Evolutionary conservation across 2,797 vertebrate genomes (phyloP), one percentile per base, ranked within the genome.

Genomic region (Lateolabrax maculatus): DNA sequence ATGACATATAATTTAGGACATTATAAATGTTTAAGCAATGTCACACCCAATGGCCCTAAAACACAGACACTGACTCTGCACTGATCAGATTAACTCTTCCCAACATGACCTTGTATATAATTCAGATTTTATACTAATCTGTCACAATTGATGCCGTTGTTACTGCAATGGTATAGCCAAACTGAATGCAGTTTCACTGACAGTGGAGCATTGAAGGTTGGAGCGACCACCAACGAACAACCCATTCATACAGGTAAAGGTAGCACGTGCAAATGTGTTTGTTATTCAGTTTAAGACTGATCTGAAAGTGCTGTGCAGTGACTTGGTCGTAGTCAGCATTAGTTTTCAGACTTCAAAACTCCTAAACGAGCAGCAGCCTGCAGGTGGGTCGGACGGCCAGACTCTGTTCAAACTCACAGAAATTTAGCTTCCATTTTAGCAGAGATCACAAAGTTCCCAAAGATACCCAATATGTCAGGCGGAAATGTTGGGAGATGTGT

Each of bases 71-170:
- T 56, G 9, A 34, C 31, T 27, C n/a, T 68, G 16, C n/a, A 29
- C 62, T 51, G 21, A 70, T 75, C 64, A 61, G 55, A 56, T 63
- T 67, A 46, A 21, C 29, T 76, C 43, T 41, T 18, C 36, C 25
- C 44, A 27, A 65, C 43, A 41, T 49, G 37, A 67, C 44, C n/a
- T 44, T 57, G 10, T 36, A n/a, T 52, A 58, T 51, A 21, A 11
- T 63, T 65, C 39, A 61, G 18, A 4, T 60, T 36, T 23, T 11
- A 37, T 12, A 19, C 15, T 69, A 73, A 73, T 71, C 69, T 66
- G 13, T 34, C n/a, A 37, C 9, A 51, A 61, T 1, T 23, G 25
- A 23, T 34, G 58, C 13, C 5, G 36, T n/a, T 31, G 27, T 57
- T 58, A 25, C 39, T 10, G 12, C 31, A 16, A 21, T 8, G 19